Base-by-base conservation (phyloP, 2,888 invertebrate genomes). In the Drosophila neotestacea region DNA sequence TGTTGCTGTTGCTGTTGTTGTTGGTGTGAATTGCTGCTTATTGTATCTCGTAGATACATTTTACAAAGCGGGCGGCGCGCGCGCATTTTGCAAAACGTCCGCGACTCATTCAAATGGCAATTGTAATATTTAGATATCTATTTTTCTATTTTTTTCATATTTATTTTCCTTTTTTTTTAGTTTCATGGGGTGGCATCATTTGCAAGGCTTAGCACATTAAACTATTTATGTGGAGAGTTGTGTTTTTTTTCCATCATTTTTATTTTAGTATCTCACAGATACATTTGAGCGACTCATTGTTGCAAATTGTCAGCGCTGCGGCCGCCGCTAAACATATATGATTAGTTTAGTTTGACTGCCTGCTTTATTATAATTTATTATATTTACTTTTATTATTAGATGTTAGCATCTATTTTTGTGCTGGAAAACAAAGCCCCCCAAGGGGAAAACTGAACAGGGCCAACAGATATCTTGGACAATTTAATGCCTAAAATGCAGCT, bases 191-290 rank as follows among this genome's bases (percentile, higher is more conserved):
- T 89, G 85, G 76, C 84, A 82, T 85, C 74, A 74, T 77, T 85
- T 70, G 84, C 86, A 83, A 86, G 88, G 88, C 88, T 86, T 76
- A 81, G 87, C 84, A 84, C 84, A 84, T 88, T 84, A 88, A 88
- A 87, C 89, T 87, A 85, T 87, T 84, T 85, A 89, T 84, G 89
- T 83, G 88, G 79, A 85, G 78, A 86, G 75, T 87, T 85, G 55
- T 42, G 59, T 28, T 67, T 68, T 58, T 68, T 70, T 56, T 55
- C 13, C 46, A 44, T 42, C 36, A 61, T 55, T 64, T 69, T 85
- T 65, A 64, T 75, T 79, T 75, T 66, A 41, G 79, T 67, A 79
- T 70, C 69, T 79, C 72, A 73, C 77, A 82, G 71, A 79, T 76
- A 79, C 67, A 70, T 65, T 63, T 51, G 48, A 58, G 73, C 83